phyloP scores from a whole-genome alignment of 1,140 invertebrate genomes.

The Chironomus striatipennis region DNA sequence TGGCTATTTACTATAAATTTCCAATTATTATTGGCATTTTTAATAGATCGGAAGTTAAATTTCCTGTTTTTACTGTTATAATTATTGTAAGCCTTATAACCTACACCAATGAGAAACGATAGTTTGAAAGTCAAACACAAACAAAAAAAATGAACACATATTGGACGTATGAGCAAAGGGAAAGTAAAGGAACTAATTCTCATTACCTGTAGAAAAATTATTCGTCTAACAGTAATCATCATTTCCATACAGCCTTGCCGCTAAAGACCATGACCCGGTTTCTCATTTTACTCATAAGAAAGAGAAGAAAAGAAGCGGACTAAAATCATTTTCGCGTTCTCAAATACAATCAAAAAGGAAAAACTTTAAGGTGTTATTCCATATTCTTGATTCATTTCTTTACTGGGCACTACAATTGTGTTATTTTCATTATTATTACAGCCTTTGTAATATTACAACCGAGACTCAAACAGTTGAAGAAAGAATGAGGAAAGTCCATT shows the following conservation, averaged over 20 bases:
- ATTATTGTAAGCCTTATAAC: background rate
- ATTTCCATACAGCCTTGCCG: slow-evolving; percentile 20
- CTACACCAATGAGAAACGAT: background rate
- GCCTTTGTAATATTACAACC: background rate
- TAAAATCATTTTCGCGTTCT: too few species aligned
- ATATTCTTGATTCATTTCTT: background rate
- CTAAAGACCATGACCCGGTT: slow-evolving; percentile 3
- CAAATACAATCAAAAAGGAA: background rate
- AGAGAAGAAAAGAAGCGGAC: too few species aligned
- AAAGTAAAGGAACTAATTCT: background rate
- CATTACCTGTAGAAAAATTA: background rate
- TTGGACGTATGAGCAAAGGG: background rate
- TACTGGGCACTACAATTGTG: background rate
- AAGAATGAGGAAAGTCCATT: background rate
- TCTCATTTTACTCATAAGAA: too few species aligned
- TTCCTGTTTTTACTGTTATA: too few species aligned
- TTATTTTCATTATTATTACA: background rate
- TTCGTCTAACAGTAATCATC: slow-evolving; percentile 18
- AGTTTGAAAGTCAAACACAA: background rate
- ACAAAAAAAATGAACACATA: background rate
- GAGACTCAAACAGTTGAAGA: background rate
- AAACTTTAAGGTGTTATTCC: background rate
- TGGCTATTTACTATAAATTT: too few species aligned
- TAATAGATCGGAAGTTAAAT: background rate
- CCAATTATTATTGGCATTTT: background rate